These are phyloP conservation scores for Centropristis striata DNA, from an alignment of 2,113 vertebrate genomes.

Conservation along the genomic window DNA sequence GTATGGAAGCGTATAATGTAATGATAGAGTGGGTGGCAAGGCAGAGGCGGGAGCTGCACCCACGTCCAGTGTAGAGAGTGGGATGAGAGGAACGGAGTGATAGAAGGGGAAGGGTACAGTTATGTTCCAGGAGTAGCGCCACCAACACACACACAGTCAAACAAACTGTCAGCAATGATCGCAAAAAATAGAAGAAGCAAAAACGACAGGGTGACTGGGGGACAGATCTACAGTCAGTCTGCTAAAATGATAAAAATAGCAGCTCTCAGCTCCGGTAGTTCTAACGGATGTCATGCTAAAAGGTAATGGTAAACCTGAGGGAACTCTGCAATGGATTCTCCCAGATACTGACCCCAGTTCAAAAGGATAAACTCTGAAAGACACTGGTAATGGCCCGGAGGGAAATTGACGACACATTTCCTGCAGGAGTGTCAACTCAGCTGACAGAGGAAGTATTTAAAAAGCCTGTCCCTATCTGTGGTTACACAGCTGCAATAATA, in stretches of 20 bases:
- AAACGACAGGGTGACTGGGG: slow-evolving; percentile 15
- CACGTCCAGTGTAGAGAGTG: slow-evolving; percentile 76
- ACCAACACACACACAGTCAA: slow-evolving; percentile 40
- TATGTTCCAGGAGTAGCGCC: slow-evolving; percentile 48
- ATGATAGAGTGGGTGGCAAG: slow-evolving; percentile 70
- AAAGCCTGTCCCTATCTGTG: slow-evolving; percentile 10
- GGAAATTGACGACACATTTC: slow-evolving; percentile 58
- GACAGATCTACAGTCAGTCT: background rate
- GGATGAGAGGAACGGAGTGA: slow-evolving; percentile 71
- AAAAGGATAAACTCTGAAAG: slow-evolving; percentile 12
- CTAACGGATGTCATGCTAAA: slow-evolving; percentile 8
- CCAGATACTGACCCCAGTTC: background rate
- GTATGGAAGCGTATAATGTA: slow-evolving; percentile 68
- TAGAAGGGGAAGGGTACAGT: slow-evolving; percentile 66
- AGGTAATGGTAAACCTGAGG: background rate
- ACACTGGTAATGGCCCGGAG: background rate
- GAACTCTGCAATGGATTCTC: background rate
- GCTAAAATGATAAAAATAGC: background rate
- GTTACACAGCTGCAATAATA: slow-evolving; percentile 40
- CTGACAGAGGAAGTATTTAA: slow-evolving; percentile 40
- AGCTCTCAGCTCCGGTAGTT: background rate
- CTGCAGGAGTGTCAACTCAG: slow-evolving; percentile 42
- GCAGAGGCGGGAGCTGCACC: slow-evolving; percentile 73
- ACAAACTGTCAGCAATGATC: slow-evolving; percentile 20
- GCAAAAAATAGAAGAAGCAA: slow-evolving; percentile 11